A percentile compares a stretch with the other conserved stretches of the same genome.
Evolutionary conservation across 2,888 invertebrate species (phyloP).

Genomic region (Drosophila anomalata): DNA sequence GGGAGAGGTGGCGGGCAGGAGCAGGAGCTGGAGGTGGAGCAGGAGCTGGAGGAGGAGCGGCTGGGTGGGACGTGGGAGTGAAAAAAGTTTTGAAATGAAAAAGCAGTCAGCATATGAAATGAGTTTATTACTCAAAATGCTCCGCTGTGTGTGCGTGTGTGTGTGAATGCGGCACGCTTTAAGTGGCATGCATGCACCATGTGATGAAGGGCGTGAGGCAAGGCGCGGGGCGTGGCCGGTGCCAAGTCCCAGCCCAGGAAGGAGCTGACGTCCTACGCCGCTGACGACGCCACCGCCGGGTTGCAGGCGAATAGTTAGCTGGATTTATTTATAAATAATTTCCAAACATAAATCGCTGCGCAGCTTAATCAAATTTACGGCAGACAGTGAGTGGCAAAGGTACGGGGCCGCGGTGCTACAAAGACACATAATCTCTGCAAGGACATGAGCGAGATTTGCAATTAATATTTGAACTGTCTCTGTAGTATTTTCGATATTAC

Average conservation of each 20-base stretch:
- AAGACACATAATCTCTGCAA: neutral
- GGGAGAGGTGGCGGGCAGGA: slow-evolving; percentile 10
- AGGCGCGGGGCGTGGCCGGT: slow-evolving; percentile 10
- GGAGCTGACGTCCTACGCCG: slow-evolving; percentile 23
- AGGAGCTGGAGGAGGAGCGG: neutral
- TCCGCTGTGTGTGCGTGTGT: slow-evolving; percentile 30
- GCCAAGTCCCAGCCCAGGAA: slow-evolving; percentile 7
- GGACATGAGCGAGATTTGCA: neutral
- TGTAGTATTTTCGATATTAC: slow-evolving; percentile 50
- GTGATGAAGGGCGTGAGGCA: slow-evolving; percentile 2
- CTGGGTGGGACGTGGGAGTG: neutral
- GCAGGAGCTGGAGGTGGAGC: neutral
- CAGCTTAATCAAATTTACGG: slow-evolving; percentile 64
- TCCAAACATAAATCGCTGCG: slow-evolving; percentile 54
- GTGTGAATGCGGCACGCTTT: slow-evolving; percentile 49
- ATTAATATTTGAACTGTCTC: slow-evolving; percentile 1
- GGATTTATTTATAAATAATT: slow-evolving; percentile 75
- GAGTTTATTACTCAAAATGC: slow-evolving; percentile 78
- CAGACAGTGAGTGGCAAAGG: slow-evolving; percentile 30
- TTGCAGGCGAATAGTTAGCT: slow-evolving; percentile 57
- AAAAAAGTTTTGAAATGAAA: slow-evolving; percentile 75
- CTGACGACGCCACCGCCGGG: slow-evolving; percentile 30
- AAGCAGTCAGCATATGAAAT: slow-evolving; percentile 79
- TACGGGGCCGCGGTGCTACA: slow-evolving; percentile 1
- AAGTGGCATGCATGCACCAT: slow-evolving; percentile 70